Conservation (phyloP, 1,140 invertebrate genomes). For the Drosophila tristis region DNA sequence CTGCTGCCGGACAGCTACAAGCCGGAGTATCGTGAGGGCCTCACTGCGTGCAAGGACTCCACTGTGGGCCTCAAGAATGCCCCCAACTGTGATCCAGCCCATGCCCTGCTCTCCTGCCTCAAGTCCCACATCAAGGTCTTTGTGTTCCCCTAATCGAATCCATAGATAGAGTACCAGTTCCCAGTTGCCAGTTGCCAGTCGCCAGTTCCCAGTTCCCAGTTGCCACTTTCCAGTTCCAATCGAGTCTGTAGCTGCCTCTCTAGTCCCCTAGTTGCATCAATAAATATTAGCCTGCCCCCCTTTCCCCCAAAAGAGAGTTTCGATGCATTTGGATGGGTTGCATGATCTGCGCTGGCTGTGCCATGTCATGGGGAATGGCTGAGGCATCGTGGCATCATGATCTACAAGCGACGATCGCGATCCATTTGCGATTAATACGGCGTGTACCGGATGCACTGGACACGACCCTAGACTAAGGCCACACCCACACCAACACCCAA, state of each 20-base stretch:
- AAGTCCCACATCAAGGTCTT: constrained; percentile 65
- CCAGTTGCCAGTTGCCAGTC: no score
- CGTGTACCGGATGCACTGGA: constrained; percentile 39
- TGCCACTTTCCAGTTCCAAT: background rate
- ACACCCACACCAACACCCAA: background rate
- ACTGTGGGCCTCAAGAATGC: constrained; percentile 69
- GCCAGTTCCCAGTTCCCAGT: no score
- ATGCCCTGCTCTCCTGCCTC: constrained; percentile 64
- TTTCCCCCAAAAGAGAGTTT: background rate
- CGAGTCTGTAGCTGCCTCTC: background rate
- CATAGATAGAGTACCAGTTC: background rate
- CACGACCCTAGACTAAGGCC: background rate
- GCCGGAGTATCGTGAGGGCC: constrained; percentile 56
- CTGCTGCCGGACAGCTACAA: constrained; percentile 74
- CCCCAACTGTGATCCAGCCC: constrained; percentile 70
- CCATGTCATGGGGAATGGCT: constrained; percentile 38
- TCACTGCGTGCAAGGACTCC: constrained; percentile 65
- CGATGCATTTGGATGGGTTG: constrained; percentile 27
- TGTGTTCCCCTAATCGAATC: constrained; percentile 63
- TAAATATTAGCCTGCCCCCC: constrained; percentile 22
- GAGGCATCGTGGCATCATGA: background rate
- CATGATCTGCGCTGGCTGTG: constrained; percentile 23
- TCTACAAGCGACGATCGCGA: constrained; percentile 36
- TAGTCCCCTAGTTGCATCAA: constrained; percentile 9
- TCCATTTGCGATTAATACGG: background rate